Percentiles rank a stretch among this genome's conserved stretches.
These are phyloP conservation scores for Clistopyga incitator DNA, from an alignment of 2,888 invertebrate species.

Conservation along the genomic window DNA sequence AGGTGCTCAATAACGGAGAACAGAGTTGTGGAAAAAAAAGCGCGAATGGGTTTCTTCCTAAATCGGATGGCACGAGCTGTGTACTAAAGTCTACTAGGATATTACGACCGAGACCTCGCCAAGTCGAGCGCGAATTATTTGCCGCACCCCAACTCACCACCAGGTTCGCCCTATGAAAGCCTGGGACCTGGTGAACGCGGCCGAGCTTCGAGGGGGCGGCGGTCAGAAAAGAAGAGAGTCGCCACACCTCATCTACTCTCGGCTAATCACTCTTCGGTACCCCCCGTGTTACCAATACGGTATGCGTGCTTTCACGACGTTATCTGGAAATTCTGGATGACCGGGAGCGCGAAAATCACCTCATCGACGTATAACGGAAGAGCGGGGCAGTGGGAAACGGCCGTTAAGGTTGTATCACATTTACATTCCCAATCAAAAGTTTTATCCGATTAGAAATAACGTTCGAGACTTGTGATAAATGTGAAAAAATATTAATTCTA, in stretches of 20 bases:
- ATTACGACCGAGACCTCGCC: constrained; percentile 5
- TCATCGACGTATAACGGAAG: constrained; percentile 47
- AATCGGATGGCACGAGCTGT: neutral
- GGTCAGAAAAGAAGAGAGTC: constrained; percentile 47
- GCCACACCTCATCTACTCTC: constrained; percentile 70
- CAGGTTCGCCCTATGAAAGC: constrained; percentile 33
- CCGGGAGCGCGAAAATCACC: constrained; percentile 63
- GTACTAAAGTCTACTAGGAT: constrained; percentile 36
- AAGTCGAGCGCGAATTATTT: constrained; percentile 48
- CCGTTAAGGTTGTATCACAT: neutral
- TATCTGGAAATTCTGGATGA: constrained; percentile 49
- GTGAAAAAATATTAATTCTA: too few relatives aligned
- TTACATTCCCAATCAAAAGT: neutral
- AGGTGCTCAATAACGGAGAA: neutral
- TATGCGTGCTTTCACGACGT: constrained; percentile 65
- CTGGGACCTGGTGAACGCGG: constrained; percentile 35
- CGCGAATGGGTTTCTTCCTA: constrained; percentile 10
- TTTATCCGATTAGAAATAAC: neutral
- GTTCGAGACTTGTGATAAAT: too few relatives aligned
- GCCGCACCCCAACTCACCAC: constrained; percentile 62
- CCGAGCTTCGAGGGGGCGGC: constrained; percentile 6
- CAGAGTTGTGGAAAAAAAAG: neutral
- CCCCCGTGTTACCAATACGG: constrained; percentile 31
- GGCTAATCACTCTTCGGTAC: constrained; percentile 66
- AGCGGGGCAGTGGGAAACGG: neutral